Percentiles rank a stretch among this genome's conserved stretches.
Evolutionary conservation across 2,797 vertebrate genomes (phyloP).

Genomic region (Melanotaenia trifasciata): DNA sequence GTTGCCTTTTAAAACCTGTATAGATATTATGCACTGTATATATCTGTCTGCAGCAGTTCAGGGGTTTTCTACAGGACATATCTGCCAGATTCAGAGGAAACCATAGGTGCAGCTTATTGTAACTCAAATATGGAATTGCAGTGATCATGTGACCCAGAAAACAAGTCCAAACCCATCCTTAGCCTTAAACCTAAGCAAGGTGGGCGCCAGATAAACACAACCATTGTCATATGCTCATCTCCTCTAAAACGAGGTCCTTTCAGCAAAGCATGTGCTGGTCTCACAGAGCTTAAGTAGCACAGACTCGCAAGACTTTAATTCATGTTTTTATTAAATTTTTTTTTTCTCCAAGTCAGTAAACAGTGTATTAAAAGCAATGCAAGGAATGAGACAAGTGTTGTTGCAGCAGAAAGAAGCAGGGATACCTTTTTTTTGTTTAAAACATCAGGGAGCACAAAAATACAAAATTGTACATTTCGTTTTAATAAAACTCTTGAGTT

Average conservation of each 20-base stretch:
- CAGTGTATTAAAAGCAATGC: conserved; percentile 46
- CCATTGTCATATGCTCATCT: neutral
- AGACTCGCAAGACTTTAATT: conserved; percentile 37
- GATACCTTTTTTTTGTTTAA: neutral
- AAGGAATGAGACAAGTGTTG: conserved; percentile 37
- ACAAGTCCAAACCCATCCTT: neutral
- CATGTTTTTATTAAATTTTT: conserved; percentile 53
- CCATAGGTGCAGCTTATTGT: neutral
- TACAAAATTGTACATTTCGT: conserved; percentile 49
- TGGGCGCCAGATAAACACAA: neutral
- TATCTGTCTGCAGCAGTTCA: neutral
- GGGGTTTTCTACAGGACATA: neutral
- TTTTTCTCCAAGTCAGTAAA: conserved; percentile 51
- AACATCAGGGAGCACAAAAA: conserved; percentile 11
- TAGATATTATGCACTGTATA: neutral
- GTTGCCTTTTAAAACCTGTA: neutral
- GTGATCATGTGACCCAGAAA: neutral
- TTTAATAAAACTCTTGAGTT: conserved; percentile 53
- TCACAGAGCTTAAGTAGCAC: conserved; percentile 34
- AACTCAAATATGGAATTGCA: neutral
- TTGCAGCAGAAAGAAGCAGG: conserved; percentile 21
- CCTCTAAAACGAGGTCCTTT: neutral
- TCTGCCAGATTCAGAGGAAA: neutral
- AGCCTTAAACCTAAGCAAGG: neutral
- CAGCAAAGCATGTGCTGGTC: conserved; percentile 12